A percentile compares a stretch with the other conserved stretches of the same genome.
These are phyloP conservation scores for Trididemnum nubilum DNA, from an alignment of 23 tunicate species.

Conservation along the genomic window DNA sequence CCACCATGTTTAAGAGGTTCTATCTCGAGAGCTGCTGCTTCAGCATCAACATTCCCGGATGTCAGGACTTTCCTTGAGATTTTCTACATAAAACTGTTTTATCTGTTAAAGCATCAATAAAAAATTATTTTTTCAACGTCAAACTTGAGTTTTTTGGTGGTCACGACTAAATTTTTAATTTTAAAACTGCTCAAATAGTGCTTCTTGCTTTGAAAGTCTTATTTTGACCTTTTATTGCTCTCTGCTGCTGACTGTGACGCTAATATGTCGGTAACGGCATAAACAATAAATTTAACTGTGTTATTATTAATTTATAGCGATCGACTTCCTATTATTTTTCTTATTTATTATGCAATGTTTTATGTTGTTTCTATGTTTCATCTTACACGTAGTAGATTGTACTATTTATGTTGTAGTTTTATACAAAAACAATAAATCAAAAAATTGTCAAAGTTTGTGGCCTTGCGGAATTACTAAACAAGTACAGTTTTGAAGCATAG, in stretches of 20 bases:
- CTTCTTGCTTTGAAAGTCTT: too few species aligned
- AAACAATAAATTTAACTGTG: neutral
- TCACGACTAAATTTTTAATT: too few species aligned
- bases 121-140: too few species aligned
- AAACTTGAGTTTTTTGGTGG: too few species aligned
- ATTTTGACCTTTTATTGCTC: neutral
- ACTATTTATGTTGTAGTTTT: slow-evolving; percentile 30
- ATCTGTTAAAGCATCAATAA: too few species aligned
- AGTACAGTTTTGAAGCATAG: neutral
- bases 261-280: neutral
- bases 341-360: slow-evolving; percentile 17
- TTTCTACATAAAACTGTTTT: too few species aligned
- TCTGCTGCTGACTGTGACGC: neutral
- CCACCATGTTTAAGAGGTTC: too few species aligned
- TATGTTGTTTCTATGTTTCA: slow-evolving; percentile 1
- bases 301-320: neutral
- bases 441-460: neutral
- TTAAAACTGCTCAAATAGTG: too few species aligned
- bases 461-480: too few species aligned
- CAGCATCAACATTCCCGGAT: too few species aligned
- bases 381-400: neutral
- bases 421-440: slow-evolving; percentile 6
- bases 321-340: neutral
- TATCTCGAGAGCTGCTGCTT: too few species aligned
- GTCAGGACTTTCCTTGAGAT: too few species aligned